phyloP scores from a whole-genome alignment of 2,888 invertebrate genomes.

The Myopa testacea region DNA sequence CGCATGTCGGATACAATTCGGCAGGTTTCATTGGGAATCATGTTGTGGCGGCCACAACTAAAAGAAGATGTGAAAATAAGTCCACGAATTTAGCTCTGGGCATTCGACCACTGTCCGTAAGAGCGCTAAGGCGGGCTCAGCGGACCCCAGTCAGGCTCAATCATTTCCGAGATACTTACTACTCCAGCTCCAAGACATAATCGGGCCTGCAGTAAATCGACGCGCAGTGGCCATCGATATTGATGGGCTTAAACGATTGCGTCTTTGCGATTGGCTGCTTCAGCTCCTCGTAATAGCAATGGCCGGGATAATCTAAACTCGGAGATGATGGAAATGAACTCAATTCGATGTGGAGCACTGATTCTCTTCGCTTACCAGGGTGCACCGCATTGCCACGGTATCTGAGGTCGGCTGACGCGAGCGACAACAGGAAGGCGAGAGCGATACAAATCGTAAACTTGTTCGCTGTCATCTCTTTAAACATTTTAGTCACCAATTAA shows the following conservation, averaged over 20 bases:
- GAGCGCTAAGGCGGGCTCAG: too few species aligned
- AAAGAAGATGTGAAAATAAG: not conserved
- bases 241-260: slow-evolving; percentile 61
- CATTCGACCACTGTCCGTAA: too few species aligned
- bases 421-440: not conserved
- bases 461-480: not conserved
- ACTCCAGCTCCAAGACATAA: slow-evolving; percentile 57
- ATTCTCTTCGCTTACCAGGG: slow-evolving; percentile 51
- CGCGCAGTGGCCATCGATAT: slow-evolving; percentile 58
- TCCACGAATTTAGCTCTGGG: too few species aligned
- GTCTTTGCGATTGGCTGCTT: slow-evolving; percentile 59
- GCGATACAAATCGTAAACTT: slow-evolving; percentile 40
- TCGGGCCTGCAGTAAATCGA: slow-evolving; percentile 59
- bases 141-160: too few species aligned
- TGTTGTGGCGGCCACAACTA: slow-evolving; percentile 61
- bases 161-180: slow-evolving; percentile 49
- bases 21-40: slow-evolving; percentile 56
- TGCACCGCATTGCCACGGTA: slow-evolving; percentile 62
- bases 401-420: slow-evolving; percentile 52
- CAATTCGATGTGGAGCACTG: not conserved
- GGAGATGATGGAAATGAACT: slow-evolving; percentile 5
- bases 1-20: slow-evolving; percentile 58
- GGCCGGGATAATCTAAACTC: slow-evolving; percentile 57
- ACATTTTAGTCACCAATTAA: not conserved
- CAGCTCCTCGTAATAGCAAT: slow-evolving; percentile 61